These are phyloP conservation scores for Atta colombica DNA, from an alignment of 1,140 invertebrate genomes.

Conservation along the genomic window DNA sequence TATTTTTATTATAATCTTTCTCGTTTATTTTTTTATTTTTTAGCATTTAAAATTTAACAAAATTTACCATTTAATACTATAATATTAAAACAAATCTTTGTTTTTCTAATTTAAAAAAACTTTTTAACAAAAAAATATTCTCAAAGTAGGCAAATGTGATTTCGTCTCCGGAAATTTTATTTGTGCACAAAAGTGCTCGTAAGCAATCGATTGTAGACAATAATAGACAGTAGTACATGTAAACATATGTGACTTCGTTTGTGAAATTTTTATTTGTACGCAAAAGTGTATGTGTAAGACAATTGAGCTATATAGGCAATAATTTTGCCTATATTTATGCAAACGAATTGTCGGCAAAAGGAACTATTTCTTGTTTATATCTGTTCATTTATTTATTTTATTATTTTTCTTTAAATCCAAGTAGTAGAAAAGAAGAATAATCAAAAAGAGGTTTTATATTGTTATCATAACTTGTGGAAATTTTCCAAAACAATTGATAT, in stretches of 20 bases:
- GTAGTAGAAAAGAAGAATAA: background rate
- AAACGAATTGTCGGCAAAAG: no score
- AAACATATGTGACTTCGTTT: no score
- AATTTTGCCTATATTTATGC: no score
- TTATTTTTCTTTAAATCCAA: background rate
- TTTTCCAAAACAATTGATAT: background rate
- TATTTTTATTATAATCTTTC: background rate
- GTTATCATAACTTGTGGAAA: background rate
- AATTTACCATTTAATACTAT: background rate
- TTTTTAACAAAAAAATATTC: slow-evolving; percentile 1
- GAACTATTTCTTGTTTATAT: background rate
- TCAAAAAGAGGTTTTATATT: background rate
- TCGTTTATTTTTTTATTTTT: background rate
- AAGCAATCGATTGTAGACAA: no score
- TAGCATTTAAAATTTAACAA: background rate
- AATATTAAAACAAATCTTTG: background rate
- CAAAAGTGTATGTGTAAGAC: no score
- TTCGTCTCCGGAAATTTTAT: no score
- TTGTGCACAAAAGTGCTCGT: no score
- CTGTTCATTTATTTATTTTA: background rate
- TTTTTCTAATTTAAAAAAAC: background rate
- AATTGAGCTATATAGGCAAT: no score
- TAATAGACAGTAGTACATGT: no score
- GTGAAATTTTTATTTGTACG: no score
- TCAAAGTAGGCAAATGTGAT: no score